Conservation (phyloP, 2,113 vertebrate genomes). For the Nicator chloris region DNA sequence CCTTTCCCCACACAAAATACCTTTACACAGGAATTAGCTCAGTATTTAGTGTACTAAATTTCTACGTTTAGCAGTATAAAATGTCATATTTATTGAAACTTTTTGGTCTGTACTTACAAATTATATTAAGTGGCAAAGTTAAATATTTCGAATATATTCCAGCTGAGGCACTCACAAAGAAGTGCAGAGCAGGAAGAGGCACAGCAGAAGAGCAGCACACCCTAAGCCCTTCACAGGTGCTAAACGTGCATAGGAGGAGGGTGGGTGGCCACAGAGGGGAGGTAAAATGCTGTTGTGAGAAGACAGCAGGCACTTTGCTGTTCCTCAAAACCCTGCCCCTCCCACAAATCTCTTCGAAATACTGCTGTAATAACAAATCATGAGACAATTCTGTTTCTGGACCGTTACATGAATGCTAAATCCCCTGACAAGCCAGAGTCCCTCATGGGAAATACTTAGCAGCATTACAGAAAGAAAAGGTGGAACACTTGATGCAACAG, state of each 20-base stretch:
- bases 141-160: not conserved
- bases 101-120: not conserved
- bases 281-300: not conserved
- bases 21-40: fast-evolving
- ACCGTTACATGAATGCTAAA: not conserved
- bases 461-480: not conserved
- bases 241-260: fast-evolving
- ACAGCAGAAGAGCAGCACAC: not conserved
- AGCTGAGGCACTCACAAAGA: not conserved
- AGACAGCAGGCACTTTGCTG: not conserved
- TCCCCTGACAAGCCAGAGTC: not conserved
- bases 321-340: not conserved
- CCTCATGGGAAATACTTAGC: not conserved
- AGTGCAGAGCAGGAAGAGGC: not conserved
- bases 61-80: not conserved
- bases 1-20: not conserved
- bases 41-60: not conserved
- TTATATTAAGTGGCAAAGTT: not conserved
- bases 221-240: not conserved
- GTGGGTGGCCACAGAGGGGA: not conserved
- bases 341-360: not conserved
- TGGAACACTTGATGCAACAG: not conserved
- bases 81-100: not conserved
- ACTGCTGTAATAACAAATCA: not conserved
- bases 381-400: not conserved